A percentile compares a stretch with the other conserved stretches of the same genome.
Conservation (phyloP, 2,888 invertebrate species). For the Merodon equestris region DNA sequence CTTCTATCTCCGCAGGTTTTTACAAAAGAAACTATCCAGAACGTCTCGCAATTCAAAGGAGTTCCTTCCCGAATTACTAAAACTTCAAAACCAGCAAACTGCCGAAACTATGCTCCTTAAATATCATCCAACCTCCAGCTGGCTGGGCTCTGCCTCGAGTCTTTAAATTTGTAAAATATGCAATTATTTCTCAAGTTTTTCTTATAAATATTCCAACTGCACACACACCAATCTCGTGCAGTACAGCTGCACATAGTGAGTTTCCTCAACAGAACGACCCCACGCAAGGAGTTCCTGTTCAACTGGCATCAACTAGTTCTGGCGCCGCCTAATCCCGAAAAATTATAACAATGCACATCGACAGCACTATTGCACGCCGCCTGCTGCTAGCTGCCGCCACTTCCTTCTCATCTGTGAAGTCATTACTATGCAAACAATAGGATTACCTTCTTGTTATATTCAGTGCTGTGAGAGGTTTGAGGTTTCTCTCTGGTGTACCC, state of each 20-base stretch:
- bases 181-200: conserved; percentile 75
- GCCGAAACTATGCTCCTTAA: conserved; percentile 23
- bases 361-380: not conserved
- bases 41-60: conserved; percentile 62
- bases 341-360: conserved; percentile 66
- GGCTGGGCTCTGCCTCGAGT: conserved; percentile 42
- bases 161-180: conserved; percentile 77
- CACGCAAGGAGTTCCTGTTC: conserved; percentile 24
- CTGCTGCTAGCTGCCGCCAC: conserved; percentile 4
- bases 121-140: not conserved
- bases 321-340: conserved; percentile 60
- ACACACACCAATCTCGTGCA: conserved; percentile 16
- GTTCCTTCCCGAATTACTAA: conserved; percentile 62
- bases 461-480: conserved; percentile 27
- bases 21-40: conserved; percentile 63
- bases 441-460: no score
- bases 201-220: conserved; percentile 67
- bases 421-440: conserved; percentile 70
- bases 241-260: conserved; percentile 12
- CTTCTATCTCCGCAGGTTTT: conserved; percentile 3
- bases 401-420: conserved; percentile 42
- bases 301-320: conserved; percentile 4
- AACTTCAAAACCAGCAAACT: conserved; percentile 40
- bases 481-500: no score
- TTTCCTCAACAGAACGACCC: no score